Evolutionary conservation across 2,113 vertebrate genomes (phyloP), one percentile per base, ranked within the genome.

Genomic region (Eolophus roseicapilla): DNA sequence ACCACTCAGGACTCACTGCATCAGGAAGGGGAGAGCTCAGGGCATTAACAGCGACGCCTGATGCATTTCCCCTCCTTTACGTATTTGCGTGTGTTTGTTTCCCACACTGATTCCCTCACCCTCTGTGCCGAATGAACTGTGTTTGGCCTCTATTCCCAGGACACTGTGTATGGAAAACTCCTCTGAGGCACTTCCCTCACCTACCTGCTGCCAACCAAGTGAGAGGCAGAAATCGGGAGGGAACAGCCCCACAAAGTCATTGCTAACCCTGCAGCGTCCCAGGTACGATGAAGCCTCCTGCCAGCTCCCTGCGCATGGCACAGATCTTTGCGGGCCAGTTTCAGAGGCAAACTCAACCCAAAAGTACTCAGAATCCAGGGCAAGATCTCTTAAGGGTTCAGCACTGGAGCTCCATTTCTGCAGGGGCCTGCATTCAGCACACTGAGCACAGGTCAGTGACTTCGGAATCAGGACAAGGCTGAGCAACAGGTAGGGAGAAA

Each of bases 61-160:
- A 70, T 17, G 64, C 25, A 39, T n/a, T 95, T 69, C 44, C 23
- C 6, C 31, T 67, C 63, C 62, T 65, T 35, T 37, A 67, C 13
- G 28, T 6, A 14, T 17, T 37, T 13, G 9, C 49, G 33, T 89
- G 59, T 62, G 9, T 88, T 73, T 62, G 9, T 88, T 73, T 74
- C 24, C 19, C 27, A 3, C 8, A 31, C 31, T 20, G 50, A 44
- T 59, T 73, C 31, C 46, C 24, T 68, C 25, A 68, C 65, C 21
- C 12, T n/a, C 55, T 0, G 0, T 20, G 39, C 27, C 83, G 77
- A 0, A 3, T 4, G 39, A 80, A 64, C 4, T 35, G 9, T 11
- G 17, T 62, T 80, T 73, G 52, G 75, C 17, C 25, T 76, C 64
- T 63, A 3, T 53, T 82, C 39, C 39, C 52, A 76, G 46, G 47